phyloP scores from a whole-genome alignment of 2,888 invertebrate species.

The Kuschelorhynchus macadamiae region DNA sequence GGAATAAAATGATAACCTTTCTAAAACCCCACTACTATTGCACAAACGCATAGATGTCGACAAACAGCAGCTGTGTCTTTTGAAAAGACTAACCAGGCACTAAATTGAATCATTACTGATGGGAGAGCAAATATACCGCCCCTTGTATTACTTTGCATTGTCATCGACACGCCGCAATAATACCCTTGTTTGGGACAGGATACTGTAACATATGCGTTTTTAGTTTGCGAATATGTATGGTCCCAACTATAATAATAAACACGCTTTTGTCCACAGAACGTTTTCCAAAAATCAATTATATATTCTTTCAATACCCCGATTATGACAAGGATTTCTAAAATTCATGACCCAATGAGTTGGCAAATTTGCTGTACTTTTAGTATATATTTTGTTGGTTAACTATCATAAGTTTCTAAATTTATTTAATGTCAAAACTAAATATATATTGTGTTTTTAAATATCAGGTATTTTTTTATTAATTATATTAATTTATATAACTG shows the following conservation, averaged over 20 bases:
- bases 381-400: too few species aligned
- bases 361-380: too few species aligned
- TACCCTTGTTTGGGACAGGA: slow-evolving; percentile 52
- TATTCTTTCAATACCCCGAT: neutral
- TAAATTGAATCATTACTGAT: slow-evolving; percentile 70
- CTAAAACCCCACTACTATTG: slow-evolving; percentile 20
- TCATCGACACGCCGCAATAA: slow-evolving; percentile 61
- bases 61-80: slow-evolving; percentile 65
- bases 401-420: too few species aligned
- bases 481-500: too few species aligned
- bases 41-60: slow-evolving; percentile 53
- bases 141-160: slow-evolving; percentile 64
- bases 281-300: neutral
- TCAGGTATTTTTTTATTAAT: too few species aligned
- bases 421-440: too few species aligned
- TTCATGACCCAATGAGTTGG: too few species aligned
- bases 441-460: too few species aligned
- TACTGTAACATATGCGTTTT: slow-evolving; percentile 57
- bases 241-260: slow-evolving; percentile 53
- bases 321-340: too few species aligned
- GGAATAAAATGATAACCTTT: neutral
- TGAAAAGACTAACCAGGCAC: slow-evolving; percentile 68
- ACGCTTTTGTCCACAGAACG: slow-evolving; percentile 43
- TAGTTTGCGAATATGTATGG: slow-evolving; percentile 49
- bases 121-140: slow-evolving; percentile 68